phyloP scores from a whole-genome alignment of 2,113 vertebrate species.

The Ceyx melanurus region DNA sequence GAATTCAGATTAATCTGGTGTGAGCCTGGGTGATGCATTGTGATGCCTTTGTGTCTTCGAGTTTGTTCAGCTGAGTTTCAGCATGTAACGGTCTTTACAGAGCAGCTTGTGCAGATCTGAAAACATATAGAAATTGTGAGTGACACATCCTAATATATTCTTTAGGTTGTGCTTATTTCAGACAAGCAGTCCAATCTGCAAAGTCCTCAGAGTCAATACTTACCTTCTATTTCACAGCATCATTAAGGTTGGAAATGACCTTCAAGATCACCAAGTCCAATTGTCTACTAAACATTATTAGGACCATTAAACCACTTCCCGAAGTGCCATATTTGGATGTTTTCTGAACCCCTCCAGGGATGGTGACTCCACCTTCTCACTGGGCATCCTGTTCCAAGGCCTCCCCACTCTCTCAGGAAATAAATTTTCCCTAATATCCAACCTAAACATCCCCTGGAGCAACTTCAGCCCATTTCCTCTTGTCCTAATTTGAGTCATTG shows the following conservation, averaged over 20 bases:
- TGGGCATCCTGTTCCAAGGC: no score
- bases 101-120: conserved; percentile 1
- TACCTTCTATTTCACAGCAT: background rate
- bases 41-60: background rate
- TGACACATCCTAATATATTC: conserved; percentile 19
- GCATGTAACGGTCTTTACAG: background rate
- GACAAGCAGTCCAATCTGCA: conserved; percentile 23
- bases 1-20: background rate
- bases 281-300: no score
- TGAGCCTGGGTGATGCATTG: background rate
- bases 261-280: no score
- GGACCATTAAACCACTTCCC: no score
- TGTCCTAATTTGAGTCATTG: background rate
- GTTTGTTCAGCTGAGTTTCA: background rate
- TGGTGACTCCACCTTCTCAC: no score
- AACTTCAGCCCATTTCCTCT: no score
- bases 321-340: no score
- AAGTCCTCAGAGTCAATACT: conserved; percentile 18
- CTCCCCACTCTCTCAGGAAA: no score
- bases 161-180: conserved; percentile 40
- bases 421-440: no score
- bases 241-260: no score
- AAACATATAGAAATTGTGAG: background rate
- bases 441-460: no score
- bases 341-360: no score